A percentile compares a stretch with the other conserved stretches of the same genome.
These are phyloP conservation scores for Whitmania pigra DNA, from an alignment of 1,140 invertebrate species.

Conservation along the genomic window DNA sequence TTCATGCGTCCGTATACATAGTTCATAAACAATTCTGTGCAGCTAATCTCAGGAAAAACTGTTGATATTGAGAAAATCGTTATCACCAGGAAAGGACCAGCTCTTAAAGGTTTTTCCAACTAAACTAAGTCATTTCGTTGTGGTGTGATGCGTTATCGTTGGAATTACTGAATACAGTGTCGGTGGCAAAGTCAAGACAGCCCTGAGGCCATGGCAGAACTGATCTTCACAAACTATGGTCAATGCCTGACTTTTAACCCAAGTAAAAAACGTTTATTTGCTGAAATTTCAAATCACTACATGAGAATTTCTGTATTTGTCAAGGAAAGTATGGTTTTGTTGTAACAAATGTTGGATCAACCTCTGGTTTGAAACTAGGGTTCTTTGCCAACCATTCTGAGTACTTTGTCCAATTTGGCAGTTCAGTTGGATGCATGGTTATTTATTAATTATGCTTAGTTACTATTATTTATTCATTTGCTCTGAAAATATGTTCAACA, in stretches of 20 bases:
- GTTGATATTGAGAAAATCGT: neutral
- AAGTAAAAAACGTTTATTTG: neutral
- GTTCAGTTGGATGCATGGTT: neutral
- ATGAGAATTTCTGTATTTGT: neutral
- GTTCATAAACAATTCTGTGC: no score
- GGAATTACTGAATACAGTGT: neutral
- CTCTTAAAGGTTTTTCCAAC: no score
- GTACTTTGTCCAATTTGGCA: neutral
- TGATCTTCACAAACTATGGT: neutral
- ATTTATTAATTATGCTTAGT: neutral
- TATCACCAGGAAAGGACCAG: constrained; percentile 2
- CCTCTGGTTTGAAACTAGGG: neutral
- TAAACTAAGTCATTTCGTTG: no score
- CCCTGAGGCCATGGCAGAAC: neutral
- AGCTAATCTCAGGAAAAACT: neutral
- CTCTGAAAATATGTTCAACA: neutral
- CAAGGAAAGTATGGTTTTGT: neutral
- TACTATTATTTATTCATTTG: neutral
- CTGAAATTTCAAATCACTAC: neutral
- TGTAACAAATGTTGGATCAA: neutral
- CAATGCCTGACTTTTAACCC: constrained; percentile 5
- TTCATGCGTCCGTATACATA: neutral
- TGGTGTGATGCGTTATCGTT: no score
- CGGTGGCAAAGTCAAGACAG: neutral
- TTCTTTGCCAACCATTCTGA: constrained; percentile 14